Evolutionary conservation across 2,797 vertebrate species (phyloP), one percentile per base, ranked within the genome.

Genomic region (Pteropus rufus): DNA sequence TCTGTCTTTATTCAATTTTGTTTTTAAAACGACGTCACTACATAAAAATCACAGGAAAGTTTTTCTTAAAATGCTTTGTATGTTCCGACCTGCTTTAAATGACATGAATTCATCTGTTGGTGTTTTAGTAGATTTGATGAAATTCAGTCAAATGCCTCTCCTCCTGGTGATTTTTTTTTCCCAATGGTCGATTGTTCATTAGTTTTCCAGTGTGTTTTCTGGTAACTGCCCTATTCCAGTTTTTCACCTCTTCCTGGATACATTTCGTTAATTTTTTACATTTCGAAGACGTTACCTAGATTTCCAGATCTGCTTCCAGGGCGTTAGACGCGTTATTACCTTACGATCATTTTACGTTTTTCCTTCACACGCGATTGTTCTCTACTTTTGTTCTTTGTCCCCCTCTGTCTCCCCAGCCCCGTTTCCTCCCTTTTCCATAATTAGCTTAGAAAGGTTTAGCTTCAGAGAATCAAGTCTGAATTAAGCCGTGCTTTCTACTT

Each of bases 401-500:
- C 3, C 18, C 44, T n/a, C 46, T 52, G 0, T 7, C 31, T 41
- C 58, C 18, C 21, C 23, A 7, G 34, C 39, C 0, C 5, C 2
- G 46, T 46, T 4, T 75, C 41, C 34, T 75, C 16, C 44, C 26
- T 54, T 15, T 44, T 58, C 69, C 16, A 1, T 56, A 69, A 65
- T 75, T 73, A 79, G 34, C 81, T 60, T 54, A 4, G 21, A 26
- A 58, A 92, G 36, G 70, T 29, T 89, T 65, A 52, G 26, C 92
- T 29, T 88, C 72, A 80, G 76, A 92, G 87, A 54, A 41, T 0
- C 41, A 4, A 29, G 19, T 73, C 41, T 72, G 86, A 39, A 70
- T 58, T 29, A 70, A 70, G 54, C n/a, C 3, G 1, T 0, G 3
- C 36, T 62, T 41, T 16, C 36, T 62, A 2, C 14, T 67, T 60